Conservation (phyloP, 1,140 invertebrate genomes). For the Drosophila murphyi region DNA sequence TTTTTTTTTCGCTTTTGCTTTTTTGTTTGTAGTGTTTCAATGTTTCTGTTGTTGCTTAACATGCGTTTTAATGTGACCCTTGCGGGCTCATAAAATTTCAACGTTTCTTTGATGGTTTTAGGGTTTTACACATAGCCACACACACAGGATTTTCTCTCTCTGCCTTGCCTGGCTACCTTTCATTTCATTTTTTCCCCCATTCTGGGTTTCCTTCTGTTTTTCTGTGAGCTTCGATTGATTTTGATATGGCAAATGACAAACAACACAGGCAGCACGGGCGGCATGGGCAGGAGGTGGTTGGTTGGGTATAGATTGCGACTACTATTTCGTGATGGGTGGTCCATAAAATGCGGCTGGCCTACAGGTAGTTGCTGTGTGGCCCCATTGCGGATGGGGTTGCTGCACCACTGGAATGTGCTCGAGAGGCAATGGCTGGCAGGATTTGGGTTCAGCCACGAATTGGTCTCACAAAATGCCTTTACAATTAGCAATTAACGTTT, state of each 20-base stretch:
- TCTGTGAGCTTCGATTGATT: constrained; percentile 63
- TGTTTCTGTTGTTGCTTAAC: constrained; percentile 61
- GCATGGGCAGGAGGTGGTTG: background rate
- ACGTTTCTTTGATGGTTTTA: constrained; percentile 51
- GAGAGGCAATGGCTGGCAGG: constrained; percentile 25
- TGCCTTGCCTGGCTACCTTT: background rate
- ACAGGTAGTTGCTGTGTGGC: constrained; percentile 41
- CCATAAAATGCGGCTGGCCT: constrained; percentile 47
- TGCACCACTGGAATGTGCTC: constrained; percentile 7
- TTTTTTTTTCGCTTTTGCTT: background rate
- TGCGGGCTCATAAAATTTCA: constrained; percentile 77
- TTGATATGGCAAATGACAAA: constrained; percentile 65
- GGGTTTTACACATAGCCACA: constrained; percentile 6
- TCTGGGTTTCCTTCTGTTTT: constrained; percentile 11
- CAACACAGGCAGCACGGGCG: constrained; percentile 17
- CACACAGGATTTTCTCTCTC: background rate
- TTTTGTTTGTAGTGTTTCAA: constrained; percentile 29
- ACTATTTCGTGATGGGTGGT: constrained; percentile 8
- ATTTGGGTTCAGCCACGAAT: constrained; percentile 8
- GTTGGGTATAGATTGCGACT: background rate
- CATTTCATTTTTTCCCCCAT: background rate
- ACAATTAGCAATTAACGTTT: constrained; percentile 1
- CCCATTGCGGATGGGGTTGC: background rate
- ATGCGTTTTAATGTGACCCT: constrained; percentile 84
- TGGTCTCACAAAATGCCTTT: constrained; percentile 28